A percentile compares a stretch with the other conserved stretches of the same genome.
Evolutionary conservation across 92 coral and sea anemone species (phyloP).

Genomic region (Zoanthus solanderi): DNA sequence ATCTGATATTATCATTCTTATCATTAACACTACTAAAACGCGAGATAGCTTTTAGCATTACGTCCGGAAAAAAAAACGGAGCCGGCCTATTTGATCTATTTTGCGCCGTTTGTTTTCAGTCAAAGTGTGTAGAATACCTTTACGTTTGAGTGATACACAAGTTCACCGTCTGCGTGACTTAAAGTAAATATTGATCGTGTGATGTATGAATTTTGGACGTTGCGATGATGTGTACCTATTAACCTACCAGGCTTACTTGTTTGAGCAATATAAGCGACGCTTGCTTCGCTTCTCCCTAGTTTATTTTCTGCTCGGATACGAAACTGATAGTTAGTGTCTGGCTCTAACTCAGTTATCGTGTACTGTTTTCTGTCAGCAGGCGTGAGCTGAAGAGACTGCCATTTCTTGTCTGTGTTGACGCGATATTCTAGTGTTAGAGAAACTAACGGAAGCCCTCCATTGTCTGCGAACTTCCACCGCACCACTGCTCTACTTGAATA

Average conservation of each 20-base stretch:
- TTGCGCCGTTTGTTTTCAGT: too few relatives aligned
- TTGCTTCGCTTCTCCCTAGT: conserved; percentile 81
- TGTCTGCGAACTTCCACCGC: conserved; percentile 78
- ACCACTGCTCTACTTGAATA: conserved; percentile 59
- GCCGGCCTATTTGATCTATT: too few relatives aligned
- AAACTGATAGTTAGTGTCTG: conserved; percentile 81
- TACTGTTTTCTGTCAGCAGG: conserved; percentile 72
- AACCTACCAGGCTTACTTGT: conserved; percentile 73
- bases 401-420: conserved; percentile 42
- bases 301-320: conserved; percentile 87
- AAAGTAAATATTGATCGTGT: too few relatives aligned
- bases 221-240: too few relatives aligned
- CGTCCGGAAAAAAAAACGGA: too few relatives aligned
- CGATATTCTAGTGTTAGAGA: conserved; percentile 85
- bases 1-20: too few relatives aligned
- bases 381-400: conserved; percentile 76
- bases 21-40: too few relatives aligned
- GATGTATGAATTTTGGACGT: too few relatives aligned
- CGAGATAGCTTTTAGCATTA: too few relatives aligned
- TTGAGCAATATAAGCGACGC: conserved; percentile 65
- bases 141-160: too few relatives aligned
- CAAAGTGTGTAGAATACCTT: too few relatives aligned
- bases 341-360: conserved; percentile 77
- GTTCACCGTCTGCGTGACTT: too few relatives aligned
- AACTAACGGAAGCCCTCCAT: conserved; percentile 83